Conservation (phyloP, 2,888 invertebrate species). For the Brachypalpus laphriformis region DNA sequence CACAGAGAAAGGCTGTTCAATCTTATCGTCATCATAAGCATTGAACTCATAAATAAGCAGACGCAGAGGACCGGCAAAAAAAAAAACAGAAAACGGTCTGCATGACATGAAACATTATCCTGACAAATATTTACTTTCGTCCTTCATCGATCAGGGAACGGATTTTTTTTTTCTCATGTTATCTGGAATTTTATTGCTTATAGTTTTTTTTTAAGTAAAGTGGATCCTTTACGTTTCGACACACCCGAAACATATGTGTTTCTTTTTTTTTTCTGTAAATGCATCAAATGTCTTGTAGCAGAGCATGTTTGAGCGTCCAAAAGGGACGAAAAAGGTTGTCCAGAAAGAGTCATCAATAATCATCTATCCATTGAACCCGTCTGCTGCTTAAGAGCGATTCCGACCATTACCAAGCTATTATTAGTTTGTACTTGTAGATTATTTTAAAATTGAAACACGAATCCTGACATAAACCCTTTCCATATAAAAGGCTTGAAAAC, state of each 20-base stretch:
- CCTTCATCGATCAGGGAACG: conserved; percentile 64
- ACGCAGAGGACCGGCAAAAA: conserved; percentile 28
- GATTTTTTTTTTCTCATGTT: conserved; percentile 5
- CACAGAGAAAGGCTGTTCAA: conserved; percentile 43
- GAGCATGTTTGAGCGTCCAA: background rate
- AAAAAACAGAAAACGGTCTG: conserved; percentile 44
- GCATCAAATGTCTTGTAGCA: conserved; percentile 27
- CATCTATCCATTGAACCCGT: background rate
- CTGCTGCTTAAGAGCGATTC: background rate
- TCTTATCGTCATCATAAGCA: conserved; percentile 72
- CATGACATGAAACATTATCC: conserved; percentile 73
- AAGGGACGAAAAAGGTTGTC: conserved; percentile 39
- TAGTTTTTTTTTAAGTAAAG: conserved; percentile 60
- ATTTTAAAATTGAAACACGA: conserved; percentile 7
- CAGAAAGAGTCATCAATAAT: conserved; percentile 42
- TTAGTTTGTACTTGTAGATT: conserved; percentile 22
- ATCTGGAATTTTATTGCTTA: conserved; percentile 47
- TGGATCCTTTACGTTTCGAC: conserved; percentile 26
- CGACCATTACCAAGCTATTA: background rate
- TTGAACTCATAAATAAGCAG: conserved; percentile 70
- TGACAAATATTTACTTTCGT: conserved; percentile 71
- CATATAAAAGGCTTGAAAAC: too few relatives aligned
- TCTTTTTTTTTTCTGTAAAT: conserved; percentile 4
- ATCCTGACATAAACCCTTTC: background rate
- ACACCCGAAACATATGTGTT: conserved; percentile 16